Evolutionary conservation across 2,797 vertebrate genomes (phyloP), one percentile per base, ranked within the genome.

Genomic region (Tinamus major): DNA sequence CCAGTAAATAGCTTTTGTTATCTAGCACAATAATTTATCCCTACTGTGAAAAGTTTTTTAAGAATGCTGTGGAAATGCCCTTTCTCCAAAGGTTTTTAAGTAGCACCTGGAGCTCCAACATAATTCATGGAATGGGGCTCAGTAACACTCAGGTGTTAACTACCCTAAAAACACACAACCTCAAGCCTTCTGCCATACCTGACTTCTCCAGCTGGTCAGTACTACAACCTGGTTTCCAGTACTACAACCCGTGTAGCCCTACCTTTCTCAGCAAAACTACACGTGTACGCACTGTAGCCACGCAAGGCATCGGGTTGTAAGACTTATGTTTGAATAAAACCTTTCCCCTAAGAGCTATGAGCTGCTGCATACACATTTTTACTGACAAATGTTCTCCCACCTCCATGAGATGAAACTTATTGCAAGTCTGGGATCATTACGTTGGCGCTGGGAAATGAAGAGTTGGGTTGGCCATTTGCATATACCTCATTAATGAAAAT

Each of bases 251-350:
- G 19, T 44, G 37, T 6, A 79, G n/a, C 6, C 33, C 42, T 67
- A 27, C 9, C 35, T 79, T 88, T 77, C 61, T 79, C 27, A 67
- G 37, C 39, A 23, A 84, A 42, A 26, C 8, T 1, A 5, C 41
- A 26, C 7, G 7, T 11, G 16, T 0, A 0, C 0, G 35, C 2
- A 4, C 49, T 31, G 6, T 63, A 79, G 71, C 11, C 37, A 53
- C 58, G 33, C 14, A 49, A 26, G 67, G 20, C 64, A n/a, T 6
- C n/a, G 70, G 35, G 51, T 48, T 79, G n/a, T 18, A 84, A 80
- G 37, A 62, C 12, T 63, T 3, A 1, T 42, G 70, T 13, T 68
- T n/a, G 48, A 76, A 71, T 37, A 2, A 58, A 62, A 13, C 24
- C 69, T 53, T 10, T n/a, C 63, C 42, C 33, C 19, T 37, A 78